Base-by-base conservation (phyloP, 2,797 vertebrate genomes). In the Eulemur rubriventer region DNA sequence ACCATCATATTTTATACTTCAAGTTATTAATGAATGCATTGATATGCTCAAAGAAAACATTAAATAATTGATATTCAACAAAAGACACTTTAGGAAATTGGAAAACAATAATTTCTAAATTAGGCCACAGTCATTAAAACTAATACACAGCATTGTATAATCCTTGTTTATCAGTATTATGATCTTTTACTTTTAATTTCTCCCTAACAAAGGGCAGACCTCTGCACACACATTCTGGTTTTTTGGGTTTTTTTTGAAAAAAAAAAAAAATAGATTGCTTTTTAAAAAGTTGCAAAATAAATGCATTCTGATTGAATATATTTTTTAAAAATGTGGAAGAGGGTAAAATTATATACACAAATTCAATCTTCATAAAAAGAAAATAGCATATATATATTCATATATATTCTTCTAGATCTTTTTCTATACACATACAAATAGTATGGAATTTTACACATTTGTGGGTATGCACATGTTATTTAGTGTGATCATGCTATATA, bases 1-100 rank as follows among this genome's bases (percentile, higher is more conserved):
- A 97, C 79, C 2, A 93, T 91, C 80, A 92, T 97, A 97, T 96
- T 97, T 98, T 98, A 89, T 96, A 95, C 82, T 98, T 98, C 95
- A 98, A 97, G 94, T 98, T 98, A 98, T 98, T 99, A 99, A 98
- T 98, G 96, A 98, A 88, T 89, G 61, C 84, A 97, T 96, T 96
- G 92, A 98, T 98, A 92, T 79, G 90, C 97, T 98, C 96, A 97
- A 98, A 97, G 91, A 98, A 98, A 98, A 96, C 94, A 96, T 84
- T 98, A 98, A 98, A 98, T 98, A 98, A 98, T 98, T 98, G 98
- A 98, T 98, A 95, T 94, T 97, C 89, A 98, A 96, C 95, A 97
- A 96, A 98, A 97, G 96, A 94, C 95, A 70, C 98, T 98, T 97
- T 98, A 98, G 97, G 98, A 98, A 94, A 98, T 73, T 95, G 52